Conservation (phyloP, 2,888 invertebrate genomes). For the Diarsia rubi region DNA sequence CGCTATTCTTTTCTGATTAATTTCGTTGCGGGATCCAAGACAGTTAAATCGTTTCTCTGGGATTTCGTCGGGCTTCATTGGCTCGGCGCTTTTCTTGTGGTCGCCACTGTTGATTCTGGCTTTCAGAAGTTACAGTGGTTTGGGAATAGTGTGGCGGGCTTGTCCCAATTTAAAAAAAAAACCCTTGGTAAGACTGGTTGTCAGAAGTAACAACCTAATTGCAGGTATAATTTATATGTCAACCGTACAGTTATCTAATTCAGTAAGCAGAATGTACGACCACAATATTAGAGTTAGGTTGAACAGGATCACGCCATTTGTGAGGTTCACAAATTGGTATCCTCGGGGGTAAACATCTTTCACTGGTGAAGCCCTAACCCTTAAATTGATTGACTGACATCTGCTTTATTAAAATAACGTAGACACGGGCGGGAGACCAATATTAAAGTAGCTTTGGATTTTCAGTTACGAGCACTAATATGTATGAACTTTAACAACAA, state of each 20-base stretch:
- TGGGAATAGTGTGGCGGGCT: no score
- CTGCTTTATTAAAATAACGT: conserved; percentile 1
- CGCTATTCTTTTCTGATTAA: no score
- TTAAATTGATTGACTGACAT: not conserved
- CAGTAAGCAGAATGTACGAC: not conserved
- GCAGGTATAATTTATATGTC: not conserved
- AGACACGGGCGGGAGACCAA: not conserved
- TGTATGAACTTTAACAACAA: no score
- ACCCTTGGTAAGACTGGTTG: no score
- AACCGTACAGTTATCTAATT: not conserved
- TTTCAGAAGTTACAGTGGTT: no score
- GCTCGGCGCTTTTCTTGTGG: no score
- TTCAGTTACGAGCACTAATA: not conserved
- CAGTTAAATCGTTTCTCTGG: no score
- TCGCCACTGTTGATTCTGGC: no score
- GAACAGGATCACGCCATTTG: not conserved
- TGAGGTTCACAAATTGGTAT: not conserved
- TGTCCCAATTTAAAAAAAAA: no score
- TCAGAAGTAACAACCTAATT: no score
- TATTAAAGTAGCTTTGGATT: not conserved
- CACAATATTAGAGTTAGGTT: not conserved
- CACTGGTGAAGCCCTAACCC: not conserved
- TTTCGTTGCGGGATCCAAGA: no score
- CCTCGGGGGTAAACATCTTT: not conserved
- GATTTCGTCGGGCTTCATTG: no score